Evolutionary conservation across 2,888 invertebrate genomes (phyloP).

Genomic region (Melitaea athalia): DNA sequence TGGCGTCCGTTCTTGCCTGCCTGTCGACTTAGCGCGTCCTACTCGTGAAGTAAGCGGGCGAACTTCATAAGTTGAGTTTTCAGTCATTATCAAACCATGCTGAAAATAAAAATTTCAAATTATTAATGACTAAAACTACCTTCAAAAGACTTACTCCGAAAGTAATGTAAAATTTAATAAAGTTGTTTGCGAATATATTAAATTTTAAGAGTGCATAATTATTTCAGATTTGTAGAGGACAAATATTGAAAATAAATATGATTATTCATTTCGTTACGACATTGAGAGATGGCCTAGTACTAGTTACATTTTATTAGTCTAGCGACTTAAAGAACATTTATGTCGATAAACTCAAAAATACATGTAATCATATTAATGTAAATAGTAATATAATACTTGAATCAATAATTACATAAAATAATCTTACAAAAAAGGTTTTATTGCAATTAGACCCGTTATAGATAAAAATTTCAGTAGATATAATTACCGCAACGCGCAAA

Average conservation of each 20-base stretch:
- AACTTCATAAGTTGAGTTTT: conserved; percentile 87
- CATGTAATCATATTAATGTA: too few species aligned
- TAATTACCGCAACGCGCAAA: too few species aligned
- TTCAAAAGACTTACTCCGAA: background rate
- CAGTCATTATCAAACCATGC: conserved; percentile 86
- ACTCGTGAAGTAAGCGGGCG: conserved; percentile 80
- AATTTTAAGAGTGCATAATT: background rate
- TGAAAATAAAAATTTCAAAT: conserved; percentile 52
- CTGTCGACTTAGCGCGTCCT: conserved; percentile 61
- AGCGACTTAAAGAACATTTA: background rate
- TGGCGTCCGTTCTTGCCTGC: conserved; percentile 62
- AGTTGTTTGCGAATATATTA: background rate
- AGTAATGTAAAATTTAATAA: background rate
- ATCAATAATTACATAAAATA: too few species aligned
- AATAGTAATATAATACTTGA: too few species aligned
- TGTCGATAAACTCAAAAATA: background rate
- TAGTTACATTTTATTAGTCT: conserved; percentile 18
- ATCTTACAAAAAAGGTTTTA: too few species aligned
- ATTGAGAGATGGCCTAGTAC: conserved; percentile 23
- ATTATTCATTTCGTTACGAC: conserved; percentile 6
- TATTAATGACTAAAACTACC: background rate
- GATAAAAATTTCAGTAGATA: too few species aligned
- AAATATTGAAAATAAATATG: background rate
- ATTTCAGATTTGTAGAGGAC: background rate
- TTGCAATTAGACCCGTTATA: too few species aligned